These are phyloP conservation scores for Psophia crepitans DNA, from an alignment of 2,113 vertebrate genomes.

Conservation along the genomic window DNA sequence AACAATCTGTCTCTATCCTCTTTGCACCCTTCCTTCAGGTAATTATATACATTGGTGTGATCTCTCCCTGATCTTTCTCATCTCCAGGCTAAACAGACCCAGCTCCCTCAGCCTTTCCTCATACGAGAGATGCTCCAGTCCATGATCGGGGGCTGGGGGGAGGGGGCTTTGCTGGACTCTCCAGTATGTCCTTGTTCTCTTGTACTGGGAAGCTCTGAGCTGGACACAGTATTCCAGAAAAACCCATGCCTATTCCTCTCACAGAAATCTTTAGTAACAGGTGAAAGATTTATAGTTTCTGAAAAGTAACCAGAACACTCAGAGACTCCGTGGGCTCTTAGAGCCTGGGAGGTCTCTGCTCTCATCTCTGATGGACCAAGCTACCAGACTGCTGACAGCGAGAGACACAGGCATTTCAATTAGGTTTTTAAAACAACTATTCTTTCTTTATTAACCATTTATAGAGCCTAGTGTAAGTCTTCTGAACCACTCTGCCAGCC, in stretches of 20 bases:
- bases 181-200: background rate
- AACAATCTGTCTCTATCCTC: no score
- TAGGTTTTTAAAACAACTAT: background rate
- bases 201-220: background rate
- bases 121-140: background rate
- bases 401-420: background rate
- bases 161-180: background rate
- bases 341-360: background rate
- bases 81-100: background rate
- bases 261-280: background rate
- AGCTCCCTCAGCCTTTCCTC: background rate
- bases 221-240: background rate
- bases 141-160: no score
- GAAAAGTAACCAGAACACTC: background rate
- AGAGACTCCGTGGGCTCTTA: background rate
- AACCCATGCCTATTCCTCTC: background rate
- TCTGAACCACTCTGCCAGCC: background rate
- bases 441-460: background rate
- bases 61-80: rapidly evolving
- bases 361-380: background rate
- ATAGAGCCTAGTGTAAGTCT: background rate
- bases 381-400: background rate
- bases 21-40: background rate
- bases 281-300: background rate
- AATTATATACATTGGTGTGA: background rate